Percentiles rank a stretch among this genome's conserved stretches.
Conservation (phyloP, 2,888 invertebrate species). For the Prosopocoilus inquinatus region DNA sequence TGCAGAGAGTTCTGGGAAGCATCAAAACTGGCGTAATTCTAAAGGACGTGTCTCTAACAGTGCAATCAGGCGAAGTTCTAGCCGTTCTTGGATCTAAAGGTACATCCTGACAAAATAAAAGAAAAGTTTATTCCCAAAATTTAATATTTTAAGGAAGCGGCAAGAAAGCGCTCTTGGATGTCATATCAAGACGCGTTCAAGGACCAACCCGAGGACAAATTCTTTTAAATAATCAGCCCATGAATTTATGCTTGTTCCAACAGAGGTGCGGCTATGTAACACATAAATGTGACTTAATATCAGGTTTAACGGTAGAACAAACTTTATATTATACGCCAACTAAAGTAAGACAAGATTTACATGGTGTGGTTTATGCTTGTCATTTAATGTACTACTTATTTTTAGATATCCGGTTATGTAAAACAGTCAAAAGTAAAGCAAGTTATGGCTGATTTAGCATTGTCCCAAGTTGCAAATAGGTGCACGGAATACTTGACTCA, state of each 20-base stretch:
- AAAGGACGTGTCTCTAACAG: conserved; percentile 88
- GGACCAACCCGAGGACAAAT: conserved; percentile 87
- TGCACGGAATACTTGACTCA: conserved; percentile 80
- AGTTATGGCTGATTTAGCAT: conserved; percentile 88
- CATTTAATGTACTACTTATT: conserved; percentile 11
- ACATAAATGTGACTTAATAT: conserved; percentile 80
- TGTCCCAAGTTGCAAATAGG: conserved; percentile 86
- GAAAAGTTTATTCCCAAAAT: background rate
- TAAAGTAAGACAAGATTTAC: conserved; percentile 55
- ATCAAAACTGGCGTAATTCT: conserved; percentile 83
- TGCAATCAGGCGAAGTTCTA: conserved; percentile 90
- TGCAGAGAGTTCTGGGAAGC: conserved; percentile 71
- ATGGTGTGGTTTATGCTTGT: background rate
- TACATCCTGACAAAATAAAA: conserved; percentile 36
- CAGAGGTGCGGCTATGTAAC: conserved; percentile 86
- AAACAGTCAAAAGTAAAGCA: conserved; percentile 85
- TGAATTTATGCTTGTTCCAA: conserved; percentile 79
- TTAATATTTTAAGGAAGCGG: conserved; percentile 74
- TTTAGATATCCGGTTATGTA: conserved; percentile 69
- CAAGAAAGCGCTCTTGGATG: conserved; percentile 90
- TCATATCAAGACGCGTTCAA: conserved; percentile 78
- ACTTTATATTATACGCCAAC: conserved; percentile 78
- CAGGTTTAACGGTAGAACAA: conserved; percentile 85
- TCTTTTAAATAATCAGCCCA: conserved; percentile 80
- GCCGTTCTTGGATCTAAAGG: conserved; percentile 93